phyloP scores from a whole-genome alignment of 2,113 vertebrate species.

The Poecile atricapillus region DNA sequence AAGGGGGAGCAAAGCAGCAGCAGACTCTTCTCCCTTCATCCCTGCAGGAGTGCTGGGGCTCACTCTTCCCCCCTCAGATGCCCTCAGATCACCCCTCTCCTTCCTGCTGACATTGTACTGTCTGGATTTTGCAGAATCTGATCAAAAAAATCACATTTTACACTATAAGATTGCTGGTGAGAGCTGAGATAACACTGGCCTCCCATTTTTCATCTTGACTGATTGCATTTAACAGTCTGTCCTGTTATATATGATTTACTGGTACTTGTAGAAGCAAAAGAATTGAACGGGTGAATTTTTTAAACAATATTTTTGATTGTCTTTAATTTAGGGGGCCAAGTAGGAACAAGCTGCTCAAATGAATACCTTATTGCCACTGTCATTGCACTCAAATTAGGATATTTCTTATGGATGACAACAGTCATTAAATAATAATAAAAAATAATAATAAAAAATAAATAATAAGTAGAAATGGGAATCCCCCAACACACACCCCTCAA shows the following conservation, averaged over 20 bases:
- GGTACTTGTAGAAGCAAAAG: neutral
- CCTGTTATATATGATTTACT: constrained; percentile 1
- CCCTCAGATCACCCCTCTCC: neutral
- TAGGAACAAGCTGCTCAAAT: neutral
- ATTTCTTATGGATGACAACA: neutral
- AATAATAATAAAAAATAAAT: too few species aligned
- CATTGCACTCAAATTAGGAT: neutral
- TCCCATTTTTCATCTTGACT: constrained; percentile 22
- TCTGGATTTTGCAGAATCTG: neutral
- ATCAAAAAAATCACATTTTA: neutral
- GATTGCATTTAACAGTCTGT: neutral
- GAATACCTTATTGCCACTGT: neutral
- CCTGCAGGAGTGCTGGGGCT: neutral
- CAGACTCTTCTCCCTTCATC: neutral
- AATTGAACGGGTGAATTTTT: neutral
- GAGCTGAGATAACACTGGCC: neutral
- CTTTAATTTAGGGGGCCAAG: neutral
- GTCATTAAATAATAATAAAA: neutral
- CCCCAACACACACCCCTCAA: fast-evolving
- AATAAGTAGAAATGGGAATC: neutral
- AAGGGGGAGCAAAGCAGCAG: neutral
- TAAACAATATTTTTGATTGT: neutral
- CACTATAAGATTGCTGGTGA: neutral
- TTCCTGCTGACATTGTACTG: neutral
- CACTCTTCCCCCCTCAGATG: neutral